Conservation (phyloP, 2,797 vertebrate genomes). For the Carcharodon carcharias region DNA sequence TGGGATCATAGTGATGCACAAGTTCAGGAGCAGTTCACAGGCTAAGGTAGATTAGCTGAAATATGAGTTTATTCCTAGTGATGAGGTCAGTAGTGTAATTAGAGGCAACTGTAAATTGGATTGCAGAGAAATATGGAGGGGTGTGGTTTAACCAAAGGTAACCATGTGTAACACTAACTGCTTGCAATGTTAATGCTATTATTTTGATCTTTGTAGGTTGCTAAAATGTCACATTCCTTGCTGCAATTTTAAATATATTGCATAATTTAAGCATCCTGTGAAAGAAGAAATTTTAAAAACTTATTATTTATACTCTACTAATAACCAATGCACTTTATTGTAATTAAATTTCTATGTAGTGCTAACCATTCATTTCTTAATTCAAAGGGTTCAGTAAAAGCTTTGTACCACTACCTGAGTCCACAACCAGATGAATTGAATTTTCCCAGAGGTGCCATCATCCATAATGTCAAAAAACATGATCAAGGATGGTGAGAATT, state of each 20-base stretch:
- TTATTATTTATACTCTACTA: background rate
- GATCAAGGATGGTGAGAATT: constrained; percentile 74
- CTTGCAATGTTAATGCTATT: background rate
- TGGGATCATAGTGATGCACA: background rate
- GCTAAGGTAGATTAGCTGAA: background rate
- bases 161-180: background rate
- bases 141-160: background rate
- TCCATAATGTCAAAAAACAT: constrained; percentile 82
- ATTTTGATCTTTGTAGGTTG: background rate
- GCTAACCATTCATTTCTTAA: constrained; percentile 45
- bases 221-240: background rate
- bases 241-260: background rate
- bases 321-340: constrained; percentile 40
- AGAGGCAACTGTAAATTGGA: background rate
- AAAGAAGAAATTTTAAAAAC: too few relatives aligned
- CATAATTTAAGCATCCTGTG: too few relatives aligned
- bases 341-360: constrained; percentile 37
- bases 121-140: background rate
- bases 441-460: constrained; percentile 81
- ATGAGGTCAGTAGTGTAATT: background rate
- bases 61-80: background rate
- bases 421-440: constrained; percentile 72
- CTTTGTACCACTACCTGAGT: constrained; percentile 80
- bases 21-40: background rate
- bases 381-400: constrained; percentile 78